Base-by-base conservation (phyloP, 2,113 vertebrate species). In the Stictonetta naevosa region DNA sequence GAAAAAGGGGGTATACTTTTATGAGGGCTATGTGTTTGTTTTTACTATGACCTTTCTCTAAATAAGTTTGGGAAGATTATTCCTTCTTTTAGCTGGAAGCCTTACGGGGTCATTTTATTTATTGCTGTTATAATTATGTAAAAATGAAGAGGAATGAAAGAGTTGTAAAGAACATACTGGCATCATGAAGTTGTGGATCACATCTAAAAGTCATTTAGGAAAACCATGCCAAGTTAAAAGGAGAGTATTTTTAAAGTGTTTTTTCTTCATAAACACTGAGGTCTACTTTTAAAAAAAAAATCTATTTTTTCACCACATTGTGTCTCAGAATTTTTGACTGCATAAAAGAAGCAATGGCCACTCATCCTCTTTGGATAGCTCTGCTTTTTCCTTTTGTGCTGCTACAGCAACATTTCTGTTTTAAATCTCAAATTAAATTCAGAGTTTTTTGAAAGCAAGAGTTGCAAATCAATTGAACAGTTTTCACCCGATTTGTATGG, bases 1-100 rank as follows among this genome's bases (percentile, higher is more conserved):
- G 74, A 77, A 95, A 95, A 97, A 85, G 55, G 66, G 56, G 66
- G 78, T 38, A 82, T 77, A 36, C 28, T n/a, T 93, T 75, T 44
- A 56, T 12, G 31, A 77, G 69, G 50, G 75, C 74, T 29, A n/a
- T 95, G 53, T 79, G 55, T 86, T 88, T 90, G 21, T 62, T 91
- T 92, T 92, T 85, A 84, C 34, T 53, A 6, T 42, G 78, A 83
- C 25, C 48, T 33, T 11, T 79, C 59, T 92, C 29, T 88, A 42
- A 63, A 86, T 69, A n/a, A 84, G 75, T 88, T 91, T 67, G 75
- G 63, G 83, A 63, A 83, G 71, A 88, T 60, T 71, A 26, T 16
- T 78, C 25, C 20, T 92, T 80, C 29, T 90, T 96, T 82, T 71
- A 83, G 29, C 71, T 92, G 77, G 64, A 86, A 88, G 64, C 3